Percentiles rank a stretch among this genome's conserved stretches.
These are phyloP conservation scores for Hephaestus fuliginosus DNA, from an alignment of 2,797 vertebrate species.

Conservation along the genomic window DNA sequence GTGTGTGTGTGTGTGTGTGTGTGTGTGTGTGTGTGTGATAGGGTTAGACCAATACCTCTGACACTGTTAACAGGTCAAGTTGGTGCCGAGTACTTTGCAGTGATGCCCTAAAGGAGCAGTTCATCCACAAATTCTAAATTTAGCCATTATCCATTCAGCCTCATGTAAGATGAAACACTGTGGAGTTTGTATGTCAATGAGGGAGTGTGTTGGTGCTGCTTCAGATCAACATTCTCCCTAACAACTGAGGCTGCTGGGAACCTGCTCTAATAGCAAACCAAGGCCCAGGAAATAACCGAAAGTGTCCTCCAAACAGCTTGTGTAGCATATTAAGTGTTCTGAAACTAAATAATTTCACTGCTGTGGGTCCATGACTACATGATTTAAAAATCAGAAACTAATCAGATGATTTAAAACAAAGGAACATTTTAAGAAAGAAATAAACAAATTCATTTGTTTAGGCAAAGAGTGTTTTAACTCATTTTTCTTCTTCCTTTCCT, in stretches of 20 bases:
- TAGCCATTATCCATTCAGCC: background rate
- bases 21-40: background rate
- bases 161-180: background rate
- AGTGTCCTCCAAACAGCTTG: background rate
- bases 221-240: background rate
- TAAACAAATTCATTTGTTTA: no score
- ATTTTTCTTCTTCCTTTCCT: no score
- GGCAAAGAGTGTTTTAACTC: no score
- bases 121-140: slow-evolving; percentile 6
- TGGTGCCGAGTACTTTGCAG: background rate
- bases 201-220: background rate
- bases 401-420: no score
- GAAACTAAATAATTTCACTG: background rate
- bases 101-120: slow-evolving; percentile 21
- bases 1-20: background rate
- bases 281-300: background rate
- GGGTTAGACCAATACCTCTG: background rate
- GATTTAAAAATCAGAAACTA: no score
- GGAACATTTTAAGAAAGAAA: no score
- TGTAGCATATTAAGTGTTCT: background rate
- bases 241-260: background rate
- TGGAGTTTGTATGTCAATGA: background rate
- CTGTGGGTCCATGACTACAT: background rate
- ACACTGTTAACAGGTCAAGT: background rate
- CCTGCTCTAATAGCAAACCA: background rate